These are phyloP conservation scores for Chloroceryle inda DNA, from an alignment of 2,797 vertebrate species.

Conservation along the genomic window DNA sequence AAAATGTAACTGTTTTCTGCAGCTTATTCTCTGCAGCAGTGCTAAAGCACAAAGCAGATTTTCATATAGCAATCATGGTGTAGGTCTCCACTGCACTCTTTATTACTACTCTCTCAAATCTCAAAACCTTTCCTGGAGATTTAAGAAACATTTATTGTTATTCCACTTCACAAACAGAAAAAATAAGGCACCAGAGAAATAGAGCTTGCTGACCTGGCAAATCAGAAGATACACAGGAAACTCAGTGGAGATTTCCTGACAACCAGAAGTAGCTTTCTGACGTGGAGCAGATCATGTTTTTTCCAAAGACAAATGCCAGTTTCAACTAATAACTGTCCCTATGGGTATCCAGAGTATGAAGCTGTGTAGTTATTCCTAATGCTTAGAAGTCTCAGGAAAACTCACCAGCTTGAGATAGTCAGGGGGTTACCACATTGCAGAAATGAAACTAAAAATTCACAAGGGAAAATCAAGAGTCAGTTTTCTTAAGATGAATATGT, in stretches of 20 bases:
- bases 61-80: neutral
- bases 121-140: neutral
- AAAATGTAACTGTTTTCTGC: neutral
- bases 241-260: neutral
- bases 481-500: neutral
- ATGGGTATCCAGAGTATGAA: neutral
- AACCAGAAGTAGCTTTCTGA: neutral
- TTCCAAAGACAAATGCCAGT: neutral
- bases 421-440: neutral
- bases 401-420: neutral
- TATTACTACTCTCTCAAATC: neutral
- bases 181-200: neutral
- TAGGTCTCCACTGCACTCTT: neutral
- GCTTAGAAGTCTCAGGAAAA: neutral
- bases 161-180: neutral
- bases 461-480: neutral
- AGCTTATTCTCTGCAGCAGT: neutral
- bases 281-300: neutral
- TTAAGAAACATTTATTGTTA: neutral
- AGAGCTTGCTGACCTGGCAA: neutral
- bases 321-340: neutral
- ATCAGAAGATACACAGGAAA: neutral
- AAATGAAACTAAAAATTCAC: neutral
- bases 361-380: neutral
- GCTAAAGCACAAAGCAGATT: neutral